phyloP scores from a whole-genome alignment of 1,140 invertebrate genomes.

The Psilanteris sp. region DNA sequence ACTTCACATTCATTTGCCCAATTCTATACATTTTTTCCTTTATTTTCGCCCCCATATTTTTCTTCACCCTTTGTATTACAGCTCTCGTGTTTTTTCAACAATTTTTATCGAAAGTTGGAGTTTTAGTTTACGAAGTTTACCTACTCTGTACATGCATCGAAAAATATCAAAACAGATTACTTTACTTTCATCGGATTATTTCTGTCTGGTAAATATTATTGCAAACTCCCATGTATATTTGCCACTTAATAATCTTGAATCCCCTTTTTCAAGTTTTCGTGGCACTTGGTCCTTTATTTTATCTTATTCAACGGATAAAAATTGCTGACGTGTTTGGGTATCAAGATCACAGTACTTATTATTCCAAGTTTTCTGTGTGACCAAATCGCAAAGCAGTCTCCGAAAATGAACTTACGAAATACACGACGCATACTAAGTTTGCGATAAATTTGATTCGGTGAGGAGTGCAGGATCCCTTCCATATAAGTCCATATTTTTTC shows the following conservation, averaged over 20 bases:
- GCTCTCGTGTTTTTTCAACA: not conserved
- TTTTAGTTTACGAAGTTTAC: conserved; percentile 5
- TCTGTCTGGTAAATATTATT: conserved; percentile 39
- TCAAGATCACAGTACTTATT: conserved; percentile 33
- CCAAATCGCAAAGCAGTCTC: conserved; percentile 33
- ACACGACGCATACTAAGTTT: conserved; percentile 7
- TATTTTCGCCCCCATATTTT: not conserved
- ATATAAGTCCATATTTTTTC: conserved; percentile 42
- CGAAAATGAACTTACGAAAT: conserved; percentile 7
- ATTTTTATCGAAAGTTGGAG: conserved; percentile 14
- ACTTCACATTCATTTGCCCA: conserved; percentile 2
- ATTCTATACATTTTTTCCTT: conserved; percentile 1
- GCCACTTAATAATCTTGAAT: conserved; percentile 10
- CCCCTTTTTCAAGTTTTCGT: conserved; percentile 15
- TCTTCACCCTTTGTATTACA: not conserved
- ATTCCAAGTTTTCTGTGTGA: conserved; percentile 45
- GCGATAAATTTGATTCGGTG: conserved; percentile 41
- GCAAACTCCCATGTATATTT: conserved; percentile 12
- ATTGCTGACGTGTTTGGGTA: conserved; percentile 34
- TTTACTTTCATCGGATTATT: conserved; percentile 38
- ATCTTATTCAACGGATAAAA: conserved; percentile 28
- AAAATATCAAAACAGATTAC: conserved; percentile 46
- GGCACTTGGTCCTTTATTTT: conserved; percentile 12
- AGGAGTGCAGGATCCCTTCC: conserved; percentile 8
- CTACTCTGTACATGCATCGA: conserved; percentile 11